These are phyloP conservation scores for Pocillopora damicornis DNA, from an alignment of 64 coral and sea anemone species.

Conservation along the genomic window DNA sequence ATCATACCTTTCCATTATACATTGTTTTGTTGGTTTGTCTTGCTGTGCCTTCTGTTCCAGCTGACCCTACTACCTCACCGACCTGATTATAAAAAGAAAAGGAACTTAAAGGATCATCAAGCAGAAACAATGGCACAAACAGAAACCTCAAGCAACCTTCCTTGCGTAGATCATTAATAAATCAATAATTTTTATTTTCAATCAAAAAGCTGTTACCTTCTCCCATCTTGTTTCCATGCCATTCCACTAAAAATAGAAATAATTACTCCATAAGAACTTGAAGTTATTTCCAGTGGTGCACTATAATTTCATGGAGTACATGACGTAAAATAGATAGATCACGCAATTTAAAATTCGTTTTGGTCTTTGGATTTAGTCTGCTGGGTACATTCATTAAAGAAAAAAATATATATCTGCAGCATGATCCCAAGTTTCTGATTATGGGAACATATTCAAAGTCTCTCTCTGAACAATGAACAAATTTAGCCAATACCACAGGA, in stretches of 20 bases:
- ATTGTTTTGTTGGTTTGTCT: conserved; percentile 58
- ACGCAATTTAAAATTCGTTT: no score
- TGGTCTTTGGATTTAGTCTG: no score
- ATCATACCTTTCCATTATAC: conserved; percentile 92
- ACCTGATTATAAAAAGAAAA: conserved; percentile 43
- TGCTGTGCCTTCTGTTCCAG: conserved; percentile 66
- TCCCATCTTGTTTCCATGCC: conserved; percentile 91
- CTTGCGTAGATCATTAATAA: not conserved
- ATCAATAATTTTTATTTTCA: not conserved
- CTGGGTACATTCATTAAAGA: no score
- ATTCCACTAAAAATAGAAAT: conserved; percentile 81
- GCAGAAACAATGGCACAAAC: not conserved
- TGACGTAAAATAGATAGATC: no score
- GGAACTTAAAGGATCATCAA: not conserved
- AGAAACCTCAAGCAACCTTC: not conserved
- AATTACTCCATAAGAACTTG: not conserved
- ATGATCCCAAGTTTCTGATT: no score
- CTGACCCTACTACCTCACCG: conserved; percentile 93
- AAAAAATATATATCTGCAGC: no score
- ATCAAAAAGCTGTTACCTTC: conserved; percentile 44
- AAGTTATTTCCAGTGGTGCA: no score
- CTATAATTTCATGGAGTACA: no score
- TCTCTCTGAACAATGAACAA: no score
- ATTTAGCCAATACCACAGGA: no score
- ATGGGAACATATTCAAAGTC: no score